phyloP scores from a whole-genome alignment of 2,797 vertebrate species.

The Phrynocephalus guinanensis region DNA sequence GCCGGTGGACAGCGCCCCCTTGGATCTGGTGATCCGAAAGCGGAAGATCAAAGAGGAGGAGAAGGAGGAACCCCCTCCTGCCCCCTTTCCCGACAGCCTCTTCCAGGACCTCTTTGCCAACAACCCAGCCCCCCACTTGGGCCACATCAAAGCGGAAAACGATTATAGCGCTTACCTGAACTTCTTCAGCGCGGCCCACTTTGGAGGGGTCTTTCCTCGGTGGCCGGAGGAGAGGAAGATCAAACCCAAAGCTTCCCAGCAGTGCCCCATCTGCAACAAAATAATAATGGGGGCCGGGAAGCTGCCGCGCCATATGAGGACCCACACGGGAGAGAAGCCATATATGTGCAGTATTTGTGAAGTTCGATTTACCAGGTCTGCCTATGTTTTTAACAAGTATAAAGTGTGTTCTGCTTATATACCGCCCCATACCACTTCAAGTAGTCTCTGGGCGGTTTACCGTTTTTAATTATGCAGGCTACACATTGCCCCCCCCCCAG shows the following conservation, averaged over 20 bases:
- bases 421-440: too few relatives aligned
- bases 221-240: constrained; percentile 99
- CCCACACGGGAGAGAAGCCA: constrained; percentile 97
- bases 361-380: constrained; percentile 98
- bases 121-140: constrained; percentile 81
- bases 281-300: constrained; percentile 98
- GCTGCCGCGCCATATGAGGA: constrained; percentile 97
- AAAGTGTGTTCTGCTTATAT: too few relatives aligned
- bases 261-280: constrained; percentile 99
- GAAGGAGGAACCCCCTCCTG: constrained; percentile 88
- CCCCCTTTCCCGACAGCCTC: constrained; percentile 88
- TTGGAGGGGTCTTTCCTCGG: constrained; percentile 91
- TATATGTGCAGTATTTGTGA: constrained; percentile 99
- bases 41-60: constrained; percentile 94
- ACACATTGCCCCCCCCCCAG: too few relatives aligned
- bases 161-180: constrained; percentile 94
- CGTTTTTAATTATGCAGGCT: too few relatives aligned
- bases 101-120: constrained; percentile 91
- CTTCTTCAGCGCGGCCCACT: constrained; percentile 91
- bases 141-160: constrained; percentile 91
- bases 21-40: constrained; percentile 93
- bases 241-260: constrained; percentile 97
- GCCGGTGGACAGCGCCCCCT: constrained; percentile 83
- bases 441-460: too few relatives aligned
- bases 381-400: not conserved